Conservation (phyloP, 2,113 vertebrate genomes). For the Ophiodon elongatus region DNA sequence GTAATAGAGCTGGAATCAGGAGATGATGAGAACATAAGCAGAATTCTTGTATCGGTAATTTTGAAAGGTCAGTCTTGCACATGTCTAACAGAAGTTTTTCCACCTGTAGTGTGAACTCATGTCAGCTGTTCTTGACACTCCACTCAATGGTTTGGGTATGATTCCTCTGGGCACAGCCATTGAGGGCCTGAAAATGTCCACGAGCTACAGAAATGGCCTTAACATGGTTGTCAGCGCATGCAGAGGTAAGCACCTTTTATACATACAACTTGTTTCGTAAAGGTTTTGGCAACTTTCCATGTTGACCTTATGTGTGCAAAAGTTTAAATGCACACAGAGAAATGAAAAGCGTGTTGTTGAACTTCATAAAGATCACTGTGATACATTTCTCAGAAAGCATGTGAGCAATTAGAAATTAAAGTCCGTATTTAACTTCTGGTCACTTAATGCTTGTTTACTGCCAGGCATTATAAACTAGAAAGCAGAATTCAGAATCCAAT, state of each 20-base stretch:
- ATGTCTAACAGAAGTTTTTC: not conserved
- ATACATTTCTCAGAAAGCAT: not conserved
- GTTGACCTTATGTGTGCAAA: not conserved
- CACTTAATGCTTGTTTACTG: not conserved
- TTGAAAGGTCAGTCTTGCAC: not conserved
- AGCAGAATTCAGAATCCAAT: no score
- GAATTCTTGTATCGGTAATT: not conserved
- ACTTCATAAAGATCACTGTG: not conserved
- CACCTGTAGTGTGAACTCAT: slow-evolving; percentile 77
- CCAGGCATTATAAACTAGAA: no score
- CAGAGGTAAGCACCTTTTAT: slow-evolving; percentile 80
- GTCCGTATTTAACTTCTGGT: not conserved
- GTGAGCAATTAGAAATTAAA: not conserved
- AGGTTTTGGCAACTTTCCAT: not conserved
- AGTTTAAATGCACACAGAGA: not conserved
- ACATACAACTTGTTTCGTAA: not conserved
- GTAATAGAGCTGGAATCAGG: not conserved
- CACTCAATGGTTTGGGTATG: slow-evolving; percentile 87
- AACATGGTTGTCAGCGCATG: slow-evolving; percentile 85
- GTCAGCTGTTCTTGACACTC: slow-evolving; percentile 78
- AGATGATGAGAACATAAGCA: not conserved
- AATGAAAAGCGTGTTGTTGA: not conserved
- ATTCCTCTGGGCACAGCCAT: slow-evolving; percentile 70
- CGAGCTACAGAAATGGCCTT: slow-evolving; percentile 80
- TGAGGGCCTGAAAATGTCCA: slow-evolving; percentile 79